Conservation (phyloP, 2,113 vertebrate species). For the Reinhardtius hippoglossoides region DNA sequence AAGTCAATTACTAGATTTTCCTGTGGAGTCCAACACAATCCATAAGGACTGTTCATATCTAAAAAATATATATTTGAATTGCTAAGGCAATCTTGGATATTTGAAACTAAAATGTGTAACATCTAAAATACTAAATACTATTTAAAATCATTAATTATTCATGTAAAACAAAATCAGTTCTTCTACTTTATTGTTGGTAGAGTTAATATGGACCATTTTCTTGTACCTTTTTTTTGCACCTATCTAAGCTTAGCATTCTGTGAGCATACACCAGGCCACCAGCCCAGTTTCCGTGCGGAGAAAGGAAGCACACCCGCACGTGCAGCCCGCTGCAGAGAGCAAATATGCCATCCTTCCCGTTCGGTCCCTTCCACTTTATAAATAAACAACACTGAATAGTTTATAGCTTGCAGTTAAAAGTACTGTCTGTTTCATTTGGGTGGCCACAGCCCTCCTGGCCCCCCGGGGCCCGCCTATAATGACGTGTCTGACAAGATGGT, state of each 20-base stretch:
- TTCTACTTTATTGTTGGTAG: no score
- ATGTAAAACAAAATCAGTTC: not conserved
- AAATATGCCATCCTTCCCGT: not conserved
- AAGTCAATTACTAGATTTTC: not conserved
- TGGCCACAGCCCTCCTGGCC: not conserved
- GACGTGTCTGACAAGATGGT: not conserved
- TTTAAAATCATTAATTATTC: not conserved
- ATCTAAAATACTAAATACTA: not conserved
- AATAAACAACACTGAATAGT: not conserved
- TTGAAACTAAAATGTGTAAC: not conserved
- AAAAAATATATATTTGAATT: no score
- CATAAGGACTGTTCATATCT: not conserved
- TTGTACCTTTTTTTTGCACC: not conserved
- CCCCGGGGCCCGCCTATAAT: not conserved
- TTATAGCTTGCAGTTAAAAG: slow-evolving; percentile 6
- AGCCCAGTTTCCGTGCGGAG: no score
- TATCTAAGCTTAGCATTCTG: not conserved
- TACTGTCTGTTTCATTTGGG: not conserved
- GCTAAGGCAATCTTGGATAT: not conserved
- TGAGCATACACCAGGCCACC: no score
- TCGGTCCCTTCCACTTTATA: not conserved
- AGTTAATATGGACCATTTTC: not conserved
- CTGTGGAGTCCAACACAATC: not conserved
- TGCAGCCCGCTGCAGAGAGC: not conserved
- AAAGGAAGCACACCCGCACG: not conserved